Conservation (phyloP, 2,113 vertebrate genomes). For the Arizona elegans region DNA sequence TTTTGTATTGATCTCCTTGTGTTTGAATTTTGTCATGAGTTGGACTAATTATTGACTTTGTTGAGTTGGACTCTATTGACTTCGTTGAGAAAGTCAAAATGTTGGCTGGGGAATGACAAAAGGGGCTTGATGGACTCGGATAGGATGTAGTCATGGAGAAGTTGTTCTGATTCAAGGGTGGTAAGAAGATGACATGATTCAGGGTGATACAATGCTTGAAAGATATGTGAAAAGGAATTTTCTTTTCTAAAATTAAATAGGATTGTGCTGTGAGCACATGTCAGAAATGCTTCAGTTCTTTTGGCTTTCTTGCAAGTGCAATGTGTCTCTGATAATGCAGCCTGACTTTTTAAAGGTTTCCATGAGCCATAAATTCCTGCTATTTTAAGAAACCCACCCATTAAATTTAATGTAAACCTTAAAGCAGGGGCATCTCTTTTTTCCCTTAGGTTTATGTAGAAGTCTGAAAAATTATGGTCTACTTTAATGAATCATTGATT, state of each 20-base stretch:
- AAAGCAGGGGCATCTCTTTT: neutral
- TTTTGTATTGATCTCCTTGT: no score
- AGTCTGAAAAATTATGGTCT: neutral
- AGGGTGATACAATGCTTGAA: no score
- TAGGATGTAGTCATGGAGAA: no score
- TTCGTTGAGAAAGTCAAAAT: no score
- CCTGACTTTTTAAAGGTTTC: neutral
- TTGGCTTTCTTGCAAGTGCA: neutral
- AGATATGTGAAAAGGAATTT: neutral
- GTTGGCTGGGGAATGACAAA: no score
- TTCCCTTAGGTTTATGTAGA: neutral
- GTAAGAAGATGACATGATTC: no score
- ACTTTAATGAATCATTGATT: neutral
- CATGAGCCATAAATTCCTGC: neutral
- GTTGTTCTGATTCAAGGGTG: no score
- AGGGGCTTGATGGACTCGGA: no score
- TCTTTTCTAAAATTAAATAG: neutral
- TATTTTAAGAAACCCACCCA: neutral
- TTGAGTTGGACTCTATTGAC: no score
- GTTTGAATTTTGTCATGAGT: no score
- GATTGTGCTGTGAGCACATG: neutral
- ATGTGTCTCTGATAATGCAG: neutral
- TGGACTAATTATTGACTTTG: no score
- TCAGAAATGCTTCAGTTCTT: neutral
- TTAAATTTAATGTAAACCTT: neutral